Percentiles rank a stretch among this genome's conserved stretches.
Evolutionary conservation across 2,797 vertebrate genomes (phyloP).

Genomic region (Leontopithecus rosalia): DNA sequence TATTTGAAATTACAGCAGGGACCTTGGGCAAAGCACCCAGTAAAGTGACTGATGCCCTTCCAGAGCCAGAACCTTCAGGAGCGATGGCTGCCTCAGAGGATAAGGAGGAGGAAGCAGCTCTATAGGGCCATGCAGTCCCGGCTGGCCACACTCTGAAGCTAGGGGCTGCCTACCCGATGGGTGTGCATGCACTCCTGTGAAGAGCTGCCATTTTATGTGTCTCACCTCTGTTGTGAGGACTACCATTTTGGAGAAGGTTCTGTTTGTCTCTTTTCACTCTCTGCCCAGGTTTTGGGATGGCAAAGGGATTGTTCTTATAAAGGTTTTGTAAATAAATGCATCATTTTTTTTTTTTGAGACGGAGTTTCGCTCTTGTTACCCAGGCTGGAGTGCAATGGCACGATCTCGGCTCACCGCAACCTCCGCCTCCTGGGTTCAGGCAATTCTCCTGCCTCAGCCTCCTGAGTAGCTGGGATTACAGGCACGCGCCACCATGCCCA

Average conservation of each 20-base stretch:
- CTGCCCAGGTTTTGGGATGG: slow-evolving; percentile 16
- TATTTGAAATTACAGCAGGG: slow-evolving; percentile 98
- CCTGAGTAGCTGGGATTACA: too few species aligned
- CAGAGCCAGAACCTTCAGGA: slow-evolving; percentile 88
- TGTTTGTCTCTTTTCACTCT: slow-evolving; percentile 60
- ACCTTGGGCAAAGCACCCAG: slow-evolving; percentile 97
- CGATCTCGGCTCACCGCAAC: too few species aligned
- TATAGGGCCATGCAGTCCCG: slow-evolving; percentile 97
- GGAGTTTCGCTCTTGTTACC: too few species aligned
- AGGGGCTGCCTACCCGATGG: slow-evolving; percentile 62
- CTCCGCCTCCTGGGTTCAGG: too few species aligned
- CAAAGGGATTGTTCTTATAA: slow-evolving; percentile 25
- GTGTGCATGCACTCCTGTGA: background rate
- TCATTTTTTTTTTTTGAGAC: too few species aligned
- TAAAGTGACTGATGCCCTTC: slow-evolving; percentile 96
- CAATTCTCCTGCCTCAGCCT: too few species aligned
- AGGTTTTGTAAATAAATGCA: slow-evolving; percentile 18
- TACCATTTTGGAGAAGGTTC: slow-evolving; percentile 62
- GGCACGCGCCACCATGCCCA: too few species aligned
- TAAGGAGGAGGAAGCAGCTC: slow-evolving; percentile 90
- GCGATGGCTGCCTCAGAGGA: slow-evolving; percentile 91
- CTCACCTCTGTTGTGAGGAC: slow-evolving; percentile 63
- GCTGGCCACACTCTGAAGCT: slow-evolving; percentile 95
- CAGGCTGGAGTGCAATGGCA: too few species aligned
- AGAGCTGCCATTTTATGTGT: slow-evolving; percentile 37